A percentile compares a stretch with the other conserved stretches of the same genome.
These are phyloP conservation scores for Nanorana parkeri DNA, from an alignment of 2,113 vertebrate genomes.

Conservation along the genomic window DNA sequence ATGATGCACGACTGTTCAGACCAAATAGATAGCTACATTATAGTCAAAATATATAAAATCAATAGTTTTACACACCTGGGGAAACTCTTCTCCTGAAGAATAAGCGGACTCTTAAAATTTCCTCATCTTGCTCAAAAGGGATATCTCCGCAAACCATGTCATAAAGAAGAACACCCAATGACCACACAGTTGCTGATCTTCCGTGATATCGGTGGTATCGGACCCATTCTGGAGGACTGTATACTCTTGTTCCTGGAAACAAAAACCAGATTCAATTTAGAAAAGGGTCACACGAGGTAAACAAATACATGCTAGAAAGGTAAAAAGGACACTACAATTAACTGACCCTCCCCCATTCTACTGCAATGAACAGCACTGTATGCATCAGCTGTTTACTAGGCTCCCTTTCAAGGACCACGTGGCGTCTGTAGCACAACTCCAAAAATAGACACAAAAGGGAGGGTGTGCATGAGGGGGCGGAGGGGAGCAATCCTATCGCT, in stretches of 20 bases:
- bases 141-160: slow-evolving; percentile 99
- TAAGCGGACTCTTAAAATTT: slow-evolving; percentile 88
- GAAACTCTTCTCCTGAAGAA: slow-evolving; percentile 93
- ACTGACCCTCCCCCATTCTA: slow-evolving; percentile 39
- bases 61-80: slow-evolving; percentile 74
- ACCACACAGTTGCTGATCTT: slow-evolving; percentile 95
- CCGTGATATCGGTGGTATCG: slow-evolving; percentile 95
- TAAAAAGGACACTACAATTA: not conserved
- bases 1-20: too few relatives aligned
- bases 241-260: slow-evolving; percentile 89
- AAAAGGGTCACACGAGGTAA: not conserved
- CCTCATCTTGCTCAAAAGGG: slow-evolving; percentile 96
- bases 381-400: slow-evolving; percentile 69
- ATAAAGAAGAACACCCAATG: slow-evolving; percentile 92
- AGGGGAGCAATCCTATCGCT: slow-evolving; percentile 60
- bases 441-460: slow-evolving; percentile 77
- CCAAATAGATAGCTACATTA: too few relatives aligned
- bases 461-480: slow-evolving; percentile 58
- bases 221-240: slow-evolving; percentile 98
- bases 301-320: not conserved
- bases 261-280: not conserved
- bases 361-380: slow-evolving; percentile 56
- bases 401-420: slow-evolving; percentile 70
- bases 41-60: too few relatives aligned
- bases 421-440: slow-evolving; percentile 73